Percentiles rank a stretch among this genome's conserved stretches.
phyloP scores from a whole-genome alignment of 2,113 vertebrate species.

The Taxidea taxus region DNA sequence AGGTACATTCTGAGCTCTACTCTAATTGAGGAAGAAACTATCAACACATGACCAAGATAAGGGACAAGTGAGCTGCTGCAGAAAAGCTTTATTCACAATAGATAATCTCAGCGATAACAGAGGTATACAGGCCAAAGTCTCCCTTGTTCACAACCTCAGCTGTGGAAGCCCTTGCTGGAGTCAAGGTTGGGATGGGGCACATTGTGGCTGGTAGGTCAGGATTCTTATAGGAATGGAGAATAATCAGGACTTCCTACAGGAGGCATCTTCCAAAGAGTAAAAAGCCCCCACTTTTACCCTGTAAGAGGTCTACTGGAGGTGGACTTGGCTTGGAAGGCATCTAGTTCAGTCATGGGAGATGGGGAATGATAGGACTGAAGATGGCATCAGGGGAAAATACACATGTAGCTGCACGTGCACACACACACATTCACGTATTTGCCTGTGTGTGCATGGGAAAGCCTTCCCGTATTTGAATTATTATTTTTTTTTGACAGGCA shows the following conservation, averaged over 20 bases:
- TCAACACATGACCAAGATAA: background rate
- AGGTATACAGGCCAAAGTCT: background rate
- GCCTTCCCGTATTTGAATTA: background rate
- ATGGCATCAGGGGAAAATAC: background rate
- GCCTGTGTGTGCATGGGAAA: background rate
- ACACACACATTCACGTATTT: background rate
- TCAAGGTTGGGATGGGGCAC: background rate
- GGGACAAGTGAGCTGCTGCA: background rate
- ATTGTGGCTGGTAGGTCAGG: background rate
- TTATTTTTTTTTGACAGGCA: no score
- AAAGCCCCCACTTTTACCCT: background rate
- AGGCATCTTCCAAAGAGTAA: background rate
- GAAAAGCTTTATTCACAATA: background rate
- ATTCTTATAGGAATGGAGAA: background rate
- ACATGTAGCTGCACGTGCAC: fast-evolving
- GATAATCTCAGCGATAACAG: background rate
- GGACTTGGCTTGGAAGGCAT: background rate
- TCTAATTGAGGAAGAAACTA: background rate
- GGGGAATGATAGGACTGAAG: background rate
- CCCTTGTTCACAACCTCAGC: background rate
- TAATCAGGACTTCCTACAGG: background rate
- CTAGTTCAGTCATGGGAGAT: background rate
- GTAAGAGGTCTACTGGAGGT: background rate
- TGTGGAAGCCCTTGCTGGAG: background rate
- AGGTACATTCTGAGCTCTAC: background rate